Percentiles rank a stretch among this genome's conserved stretches.
Conservation (phyloP, 2,113 vertebrate species). For the Argyrosomus japonicus region DNA sequence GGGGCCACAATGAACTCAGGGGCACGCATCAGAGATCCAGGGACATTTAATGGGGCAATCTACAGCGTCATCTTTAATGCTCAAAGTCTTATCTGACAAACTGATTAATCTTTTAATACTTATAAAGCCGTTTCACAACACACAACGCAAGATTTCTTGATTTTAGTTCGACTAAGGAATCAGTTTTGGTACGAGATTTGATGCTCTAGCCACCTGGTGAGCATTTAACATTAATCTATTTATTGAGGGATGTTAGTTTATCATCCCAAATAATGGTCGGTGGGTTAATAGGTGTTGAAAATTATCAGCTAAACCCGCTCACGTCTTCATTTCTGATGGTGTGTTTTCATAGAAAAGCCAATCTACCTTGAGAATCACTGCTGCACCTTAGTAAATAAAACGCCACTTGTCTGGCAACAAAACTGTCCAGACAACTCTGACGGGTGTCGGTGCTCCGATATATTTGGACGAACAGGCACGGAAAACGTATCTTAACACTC, state of each 20-base stretch:
- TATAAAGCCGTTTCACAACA: background rate
- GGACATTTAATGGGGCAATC: background rate
- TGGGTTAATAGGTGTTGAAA: background rate
- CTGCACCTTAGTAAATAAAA: too few species aligned
- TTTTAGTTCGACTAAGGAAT: background rate
- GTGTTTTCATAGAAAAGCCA: background rate
- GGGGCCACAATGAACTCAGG: constrained; percentile 46
- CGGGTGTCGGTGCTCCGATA: background rate
- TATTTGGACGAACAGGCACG: too few species aligned
- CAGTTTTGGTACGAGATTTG: too few species aligned
- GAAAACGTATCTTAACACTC: too few species aligned
- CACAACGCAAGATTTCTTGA: too few species aligned
- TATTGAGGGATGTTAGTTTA: background rate
- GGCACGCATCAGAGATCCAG: background rate
- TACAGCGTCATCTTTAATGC: background rate
- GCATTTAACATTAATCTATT: too few species aligned
- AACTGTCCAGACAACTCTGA: background rate
- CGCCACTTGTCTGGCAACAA: too few species aligned
- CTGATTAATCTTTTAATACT: background rate
- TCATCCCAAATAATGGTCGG: background rate
- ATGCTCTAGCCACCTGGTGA: background rate
- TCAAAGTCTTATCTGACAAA: background rate
- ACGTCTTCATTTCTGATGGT: background rate
- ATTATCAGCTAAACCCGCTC: too few species aligned
- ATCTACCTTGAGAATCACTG: too few species aligned